Evolutionary conservation across 2,797 vertebrate species (phyloP).

Genomic region (Myotis findleyi): DNA sequence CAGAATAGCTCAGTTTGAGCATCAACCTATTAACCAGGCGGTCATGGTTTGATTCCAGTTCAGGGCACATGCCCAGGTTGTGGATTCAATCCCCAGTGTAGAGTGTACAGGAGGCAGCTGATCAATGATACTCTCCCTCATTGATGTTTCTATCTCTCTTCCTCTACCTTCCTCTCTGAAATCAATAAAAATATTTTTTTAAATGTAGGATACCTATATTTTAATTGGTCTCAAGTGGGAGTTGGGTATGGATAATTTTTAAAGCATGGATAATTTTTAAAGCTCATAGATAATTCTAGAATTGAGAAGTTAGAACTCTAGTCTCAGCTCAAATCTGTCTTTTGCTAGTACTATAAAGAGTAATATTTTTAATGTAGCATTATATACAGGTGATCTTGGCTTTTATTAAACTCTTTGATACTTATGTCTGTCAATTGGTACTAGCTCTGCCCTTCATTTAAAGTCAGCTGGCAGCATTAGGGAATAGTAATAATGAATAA

Average conservation of each 20-base stretch:
- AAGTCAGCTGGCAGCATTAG: not conserved
- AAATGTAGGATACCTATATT: not conserved
- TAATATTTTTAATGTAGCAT: not conserved
- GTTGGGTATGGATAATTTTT: not conserved
- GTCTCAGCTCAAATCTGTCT: constrained; percentile 1
- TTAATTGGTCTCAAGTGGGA: not conserved
- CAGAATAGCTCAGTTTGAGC: too few relatives aligned
- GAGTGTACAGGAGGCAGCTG: too few relatives aligned
- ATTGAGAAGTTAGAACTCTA: not conserved
- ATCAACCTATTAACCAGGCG: too few relatives aligned
- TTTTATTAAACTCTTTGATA: constrained; percentile 30
- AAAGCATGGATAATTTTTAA: constrained; percentile 29
- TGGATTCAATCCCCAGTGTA: too few relatives aligned
- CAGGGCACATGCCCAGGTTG: too few relatives aligned
- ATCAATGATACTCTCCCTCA: too few relatives aligned
- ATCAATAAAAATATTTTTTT: too few relatives aligned
- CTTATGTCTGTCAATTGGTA: not conserved
- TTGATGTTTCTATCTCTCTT: too few relatives aligned
- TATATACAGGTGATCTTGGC: not conserved
- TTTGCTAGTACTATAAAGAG: not conserved
- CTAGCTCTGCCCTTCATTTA: not conserved
- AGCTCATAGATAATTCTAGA: not conserved
- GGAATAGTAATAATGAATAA: not conserved
- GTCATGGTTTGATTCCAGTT: too few relatives aligned
- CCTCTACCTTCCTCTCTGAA: too few relatives aligned